Evolutionary conservation across 1,140 invertebrate genomes (phyloP).

Genomic region (Holotrichia oblita): DNA sequence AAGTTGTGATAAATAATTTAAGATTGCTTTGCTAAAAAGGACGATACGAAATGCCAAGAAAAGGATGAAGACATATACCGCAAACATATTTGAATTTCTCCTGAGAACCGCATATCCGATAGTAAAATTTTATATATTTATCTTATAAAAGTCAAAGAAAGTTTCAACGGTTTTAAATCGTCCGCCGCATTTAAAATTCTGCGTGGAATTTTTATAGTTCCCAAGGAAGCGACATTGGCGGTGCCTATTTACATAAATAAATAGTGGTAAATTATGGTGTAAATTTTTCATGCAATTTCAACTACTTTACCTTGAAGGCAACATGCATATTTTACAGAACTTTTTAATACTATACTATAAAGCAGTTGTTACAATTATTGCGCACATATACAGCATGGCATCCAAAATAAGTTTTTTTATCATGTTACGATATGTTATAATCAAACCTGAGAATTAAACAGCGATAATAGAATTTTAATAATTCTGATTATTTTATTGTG

Average conservation of each 20-base stretch:
- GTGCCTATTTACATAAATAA: conserved; percentile 9
- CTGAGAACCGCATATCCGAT: neutral
- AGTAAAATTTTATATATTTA: conserved; percentile 22
- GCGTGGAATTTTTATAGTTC: conserved; percentile 13
- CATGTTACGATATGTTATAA: too few relatives aligned
- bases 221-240: neutral
- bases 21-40: neutral
- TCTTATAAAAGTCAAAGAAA: neutral
- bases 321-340: neutral
- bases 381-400: neutral
- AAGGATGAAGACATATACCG: neutral
- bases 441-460: too few relatives aligned
- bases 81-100: conserved; percentile 11
- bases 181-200: conserved; percentile 7
- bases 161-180: conserved; percentile 7
- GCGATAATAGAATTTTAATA: too few relatives aligned
- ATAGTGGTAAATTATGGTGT: conserved; percentile 8
- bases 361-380: neutral
- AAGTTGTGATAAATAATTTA: neutral
- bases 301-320: neutral
- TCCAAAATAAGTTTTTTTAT: neutral
- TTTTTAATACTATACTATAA: neutral
- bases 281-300: neutral
- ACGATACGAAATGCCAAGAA: neutral
- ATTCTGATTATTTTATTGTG: too few relatives aligned